phyloP scores from a whole-genome alignment of 1,140 invertebrate genomes.

The Nasonia giraulti region DNA sequence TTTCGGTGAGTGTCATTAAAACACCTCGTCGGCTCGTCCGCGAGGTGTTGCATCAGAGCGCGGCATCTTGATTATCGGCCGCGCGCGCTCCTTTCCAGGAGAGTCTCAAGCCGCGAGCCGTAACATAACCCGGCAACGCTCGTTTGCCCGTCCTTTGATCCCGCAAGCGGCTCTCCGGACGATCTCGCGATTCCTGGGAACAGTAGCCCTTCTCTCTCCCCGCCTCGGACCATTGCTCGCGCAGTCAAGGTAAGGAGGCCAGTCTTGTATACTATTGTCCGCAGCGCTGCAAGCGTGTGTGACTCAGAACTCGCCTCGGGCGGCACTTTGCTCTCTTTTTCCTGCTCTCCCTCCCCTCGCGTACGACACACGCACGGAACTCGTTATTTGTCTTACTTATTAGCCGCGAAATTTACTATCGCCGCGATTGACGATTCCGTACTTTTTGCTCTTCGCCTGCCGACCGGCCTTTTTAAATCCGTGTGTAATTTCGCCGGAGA shows the following conservation, averaged over 20 bases:
- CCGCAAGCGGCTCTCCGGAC: constrained; percentile 48
- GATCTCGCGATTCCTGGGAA: constrained; percentile 65
- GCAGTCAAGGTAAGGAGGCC: constrained; percentile 67
- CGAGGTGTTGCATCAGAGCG: constrained; percentile 60
- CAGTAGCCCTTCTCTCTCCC: constrained; percentile 58
- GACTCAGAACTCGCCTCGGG: constrained; percentile 53
- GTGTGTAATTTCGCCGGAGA: constrained; percentile 34
- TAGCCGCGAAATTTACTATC: constrained; percentile 42
- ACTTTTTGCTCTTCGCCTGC: not conserved
- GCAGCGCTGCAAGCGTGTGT: constrained; percentile 12
- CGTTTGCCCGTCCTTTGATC: constrained; percentile 55
- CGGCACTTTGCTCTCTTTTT: constrained; percentile 5
- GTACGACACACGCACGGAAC: constrained; percentile 5
- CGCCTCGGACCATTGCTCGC: constrained; percentile 41
- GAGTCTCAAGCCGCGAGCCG: constrained; percentile 2
- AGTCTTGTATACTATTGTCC: constrained; percentile 54
- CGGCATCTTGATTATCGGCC: constrained; percentile 62
- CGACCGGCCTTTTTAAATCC: not conserved
- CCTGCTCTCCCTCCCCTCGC: not conserved
- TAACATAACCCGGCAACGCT: not conserved
- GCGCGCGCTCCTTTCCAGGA: constrained; percentile 2
- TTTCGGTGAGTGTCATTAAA: not conserved
- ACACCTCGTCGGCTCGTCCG: constrained; percentile 50
- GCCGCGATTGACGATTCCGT: constrained; percentile 16
- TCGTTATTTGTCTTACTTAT: constrained; percentile 42